phyloP scores from a whole-genome alignment of 2,888 invertebrate genomes.

The Apeira syringaria region DNA sequence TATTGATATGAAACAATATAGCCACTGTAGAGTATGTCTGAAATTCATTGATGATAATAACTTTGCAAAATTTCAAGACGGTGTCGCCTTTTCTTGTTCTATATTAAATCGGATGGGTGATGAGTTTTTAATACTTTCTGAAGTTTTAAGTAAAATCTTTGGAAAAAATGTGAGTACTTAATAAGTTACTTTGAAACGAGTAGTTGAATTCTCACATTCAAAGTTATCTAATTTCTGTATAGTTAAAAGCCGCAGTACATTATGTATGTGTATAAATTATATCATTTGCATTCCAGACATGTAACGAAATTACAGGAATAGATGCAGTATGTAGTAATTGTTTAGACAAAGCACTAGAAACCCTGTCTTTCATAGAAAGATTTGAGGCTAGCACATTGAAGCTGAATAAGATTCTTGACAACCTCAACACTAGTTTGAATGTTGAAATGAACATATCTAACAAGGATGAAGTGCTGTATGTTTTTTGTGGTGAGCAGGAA shows the following conservation, averaged over 20 bases:
- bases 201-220: no score
- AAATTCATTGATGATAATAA: slow-evolving; percentile 45
- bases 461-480: slow-evolving; percentile 47
- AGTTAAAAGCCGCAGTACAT: no score
- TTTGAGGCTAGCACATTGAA: slow-evolving; percentile 48
- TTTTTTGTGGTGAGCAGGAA: slow-evolving; percentile 48
- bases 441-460: slow-evolving; percentile 37
- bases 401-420: slow-evolving; percentile 52
- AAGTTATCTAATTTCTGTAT: no score
- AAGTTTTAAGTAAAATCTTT: slow-evolving; percentile 46
- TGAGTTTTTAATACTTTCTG: slow-evolving; percentile 33
- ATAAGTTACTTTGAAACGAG: background rate
- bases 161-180: slow-evolving; percentile 47
- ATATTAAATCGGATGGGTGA: no score
- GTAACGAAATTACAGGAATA: slow-evolving; percentile 56
- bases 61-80: slow-evolving; percentile 60
- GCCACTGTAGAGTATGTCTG: slow-evolving; percentile 74
- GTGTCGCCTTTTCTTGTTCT: slow-evolving; percentile 41
- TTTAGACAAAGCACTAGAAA: slow-evolving; percentile 47
- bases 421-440: slow-evolving; percentile 44
- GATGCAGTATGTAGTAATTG: slow-evolving; percentile 64
- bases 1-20: slow-evolving; percentile 54
- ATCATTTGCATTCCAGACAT: slow-evolving; percentile 39
- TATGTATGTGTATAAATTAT: no score
- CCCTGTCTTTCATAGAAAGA: slow-evolving; percentile 47